Base-by-base conservation (phyloP, 2,113 vertebrate genomes). In the Myrmecobius fasciatus region DNA sequence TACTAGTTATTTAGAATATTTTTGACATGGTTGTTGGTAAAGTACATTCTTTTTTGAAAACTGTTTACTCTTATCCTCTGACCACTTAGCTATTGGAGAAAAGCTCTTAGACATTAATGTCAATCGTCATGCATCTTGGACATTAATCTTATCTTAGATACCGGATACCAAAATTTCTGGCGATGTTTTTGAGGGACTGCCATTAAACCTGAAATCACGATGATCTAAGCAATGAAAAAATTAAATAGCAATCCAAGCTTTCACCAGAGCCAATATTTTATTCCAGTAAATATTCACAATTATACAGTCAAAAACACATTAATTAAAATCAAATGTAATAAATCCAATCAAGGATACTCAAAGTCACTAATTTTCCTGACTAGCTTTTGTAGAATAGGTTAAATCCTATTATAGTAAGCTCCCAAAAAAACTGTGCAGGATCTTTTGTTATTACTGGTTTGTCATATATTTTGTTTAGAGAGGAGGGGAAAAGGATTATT, bases 271-370 rank as follows among this genome's bases (percentile, higher is more conserved):
- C 56, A 92, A 46, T 60, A 93, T 94, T 89, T 93, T 91, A 96
- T 0, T 96, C 28, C 91, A 95, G 60, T 51, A 53, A 91, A 92
- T 10, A 89, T 90, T 97, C 96, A 96, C 92, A 92, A 43, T 75
- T 43, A 36, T 60, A 92, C 31, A 60, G 54, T 25, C 90, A 52
- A 1, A 46, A 60, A 96, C 97, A 97, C 88, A 94, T 11, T 56
- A 53, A 94, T 31, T 17, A 96, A 92, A 93, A n/a, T 43, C 46
- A 92, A 56, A 51, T 48, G 2, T 67, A 94, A 60, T 92, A 89
- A 94, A 97, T 92, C 53, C 51, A 47, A 0, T 52, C 92, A 47
- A 91, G 56, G n/a, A 90, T 0, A 3, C 25, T 7, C 51, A 83
- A 43, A 36, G 12, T 83, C n/a, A 83, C n/a, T 43, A n/a, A 83